Conservation (phyloP, 2,113 vertebrate species). For the Donacobius atricapilla region DNA sequence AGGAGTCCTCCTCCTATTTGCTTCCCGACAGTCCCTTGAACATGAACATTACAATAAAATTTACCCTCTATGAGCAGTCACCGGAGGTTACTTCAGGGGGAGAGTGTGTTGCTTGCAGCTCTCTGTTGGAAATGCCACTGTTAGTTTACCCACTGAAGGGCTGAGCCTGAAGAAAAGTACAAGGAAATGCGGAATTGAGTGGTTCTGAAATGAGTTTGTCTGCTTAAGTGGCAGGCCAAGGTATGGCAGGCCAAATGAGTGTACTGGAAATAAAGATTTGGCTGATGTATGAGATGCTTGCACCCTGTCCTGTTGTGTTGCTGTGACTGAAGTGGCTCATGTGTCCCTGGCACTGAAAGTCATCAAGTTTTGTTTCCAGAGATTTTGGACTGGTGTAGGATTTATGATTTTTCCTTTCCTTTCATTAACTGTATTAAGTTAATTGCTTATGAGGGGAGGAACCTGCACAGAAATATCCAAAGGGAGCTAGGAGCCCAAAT, state of each 20-base stretch:
- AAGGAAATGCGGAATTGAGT: neutral
- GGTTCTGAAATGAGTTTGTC: neutral
- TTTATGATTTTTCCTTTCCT: neutral
- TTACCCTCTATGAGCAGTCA: neutral
- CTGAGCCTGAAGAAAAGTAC: neutral
- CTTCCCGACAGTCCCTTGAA: neutral
- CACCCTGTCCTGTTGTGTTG: fast-evolving
- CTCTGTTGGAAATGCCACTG: neutral
- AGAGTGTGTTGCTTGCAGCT: neutral
- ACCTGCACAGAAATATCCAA: neutral
- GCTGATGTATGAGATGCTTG: neutral
- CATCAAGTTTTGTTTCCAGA: neutral
- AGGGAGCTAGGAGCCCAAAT: neutral
- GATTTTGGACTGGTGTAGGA: neutral
- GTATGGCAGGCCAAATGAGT: neutral
- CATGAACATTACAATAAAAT: neutral
- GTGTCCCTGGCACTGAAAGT: neutral
- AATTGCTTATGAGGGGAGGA: neutral
- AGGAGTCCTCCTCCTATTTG: neutral
- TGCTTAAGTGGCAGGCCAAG: neutral
- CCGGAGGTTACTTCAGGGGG: neutral
- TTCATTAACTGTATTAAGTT: neutral
- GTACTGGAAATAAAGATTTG: neutral
- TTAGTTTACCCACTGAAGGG: neutral
- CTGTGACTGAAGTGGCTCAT: neutral